Conservation (phyloP, 2,888 invertebrate genomes). For the Rhabditoides inermis region DNA sequence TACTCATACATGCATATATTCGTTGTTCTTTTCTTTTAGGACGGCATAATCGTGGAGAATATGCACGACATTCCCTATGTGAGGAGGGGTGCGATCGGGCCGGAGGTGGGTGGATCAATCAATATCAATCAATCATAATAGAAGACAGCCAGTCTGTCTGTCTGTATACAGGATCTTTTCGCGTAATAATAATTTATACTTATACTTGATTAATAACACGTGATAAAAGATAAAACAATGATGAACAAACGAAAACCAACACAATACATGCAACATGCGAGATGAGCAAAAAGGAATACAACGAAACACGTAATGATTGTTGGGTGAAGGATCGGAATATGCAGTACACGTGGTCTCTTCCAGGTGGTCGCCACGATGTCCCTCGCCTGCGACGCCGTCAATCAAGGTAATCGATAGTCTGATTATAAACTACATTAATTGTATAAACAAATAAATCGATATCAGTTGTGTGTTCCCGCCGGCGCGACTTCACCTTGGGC, state of each 20-base stretch:
- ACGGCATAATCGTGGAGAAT: slow-evolving; percentile 45
- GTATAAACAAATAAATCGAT: too few species aligned
- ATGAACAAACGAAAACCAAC: neutral
- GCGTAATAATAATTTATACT: neutral
- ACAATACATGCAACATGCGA: neutral
- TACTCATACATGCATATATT: too few species aligned
- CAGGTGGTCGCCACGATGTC: slow-evolving; percentile 21
- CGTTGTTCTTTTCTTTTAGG: slow-evolving; percentile 17
- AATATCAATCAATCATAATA: neutral
- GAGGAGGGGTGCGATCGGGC: slow-evolving; percentile 56
- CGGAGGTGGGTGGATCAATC: slow-evolving; percentile 63
- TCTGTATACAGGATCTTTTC: neutral
- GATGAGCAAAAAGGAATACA: neutral
- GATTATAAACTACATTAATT: too few species aligned
- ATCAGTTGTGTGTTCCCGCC: slow-evolving; percentile 8
- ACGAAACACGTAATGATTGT: neutral
- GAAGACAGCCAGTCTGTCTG: neutral
- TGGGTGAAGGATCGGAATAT: too few species aligned
- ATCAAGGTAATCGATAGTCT: slow-evolving; percentile 14
- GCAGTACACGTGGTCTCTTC: too few species aligned
- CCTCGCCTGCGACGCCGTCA: slow-evolving; percentile 11
- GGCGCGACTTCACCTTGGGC: slow-evolving; percentile 51
- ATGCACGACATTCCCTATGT: slow-evolving; percentile 48
- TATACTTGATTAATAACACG: neutral
- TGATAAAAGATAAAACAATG: neutral